Evolutionary conservation across 2,797 vertebrate genomes (phyloP).

Genomic region (Hephaestus fuliginosus): DNA sequence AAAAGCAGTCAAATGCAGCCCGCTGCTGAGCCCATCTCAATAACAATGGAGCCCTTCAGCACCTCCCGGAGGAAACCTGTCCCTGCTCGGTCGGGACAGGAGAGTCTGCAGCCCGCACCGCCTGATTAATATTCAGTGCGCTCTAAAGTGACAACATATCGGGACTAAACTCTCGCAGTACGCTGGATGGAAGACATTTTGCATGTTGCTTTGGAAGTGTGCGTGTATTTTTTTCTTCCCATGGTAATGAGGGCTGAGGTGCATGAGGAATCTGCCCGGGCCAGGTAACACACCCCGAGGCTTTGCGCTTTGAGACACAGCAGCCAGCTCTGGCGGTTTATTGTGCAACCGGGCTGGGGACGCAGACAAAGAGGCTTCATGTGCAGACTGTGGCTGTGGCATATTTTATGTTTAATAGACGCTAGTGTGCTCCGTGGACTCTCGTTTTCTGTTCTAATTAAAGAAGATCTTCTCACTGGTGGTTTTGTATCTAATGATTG

Average conservation of each 20-base stretch:
- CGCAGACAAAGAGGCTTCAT: background rate
- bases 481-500: background rate
- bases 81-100: conserved; percentile 18
- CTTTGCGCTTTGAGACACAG: conserved; percentile 38
- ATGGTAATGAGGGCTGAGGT: conserved; percentile 13
- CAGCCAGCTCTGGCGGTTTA: conserved; percentile 23
- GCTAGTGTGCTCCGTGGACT: background rate
- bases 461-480: background rate
- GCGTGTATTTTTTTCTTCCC: background rate
- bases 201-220: conserved; percentile 8
- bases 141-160: background rate
- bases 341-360: conserved; percentile 56
- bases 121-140: conserved; percentile 64
- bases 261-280: conserved; percentile 75
- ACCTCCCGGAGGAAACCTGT: conserved; percentile 46
- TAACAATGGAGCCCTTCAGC: conserved; percentile 36
- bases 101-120: background rate
- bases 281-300: conserved; percentile 76
- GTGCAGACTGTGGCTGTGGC: background rate
- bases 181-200: conserved; percentile 13
- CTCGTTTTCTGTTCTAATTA: background rate
- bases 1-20: conserved; percentile 2
- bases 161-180: background rate
- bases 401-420: background rate
- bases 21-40: conserved; percentile 4